Conservation (phyloP, 2,797 vertebrate genomes). For the Pseudochromis fuscus region DNA sequence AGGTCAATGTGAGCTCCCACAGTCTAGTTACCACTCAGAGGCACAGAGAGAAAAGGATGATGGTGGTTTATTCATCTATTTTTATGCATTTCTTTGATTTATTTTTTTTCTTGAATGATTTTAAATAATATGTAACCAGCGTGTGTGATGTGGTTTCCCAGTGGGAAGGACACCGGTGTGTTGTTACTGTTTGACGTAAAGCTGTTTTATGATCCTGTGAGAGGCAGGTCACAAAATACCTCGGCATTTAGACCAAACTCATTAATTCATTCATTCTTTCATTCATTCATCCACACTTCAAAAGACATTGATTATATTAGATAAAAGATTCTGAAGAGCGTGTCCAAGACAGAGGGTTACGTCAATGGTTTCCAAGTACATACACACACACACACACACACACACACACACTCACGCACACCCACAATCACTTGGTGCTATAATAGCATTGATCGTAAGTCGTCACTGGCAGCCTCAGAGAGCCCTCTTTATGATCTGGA, state of each 20-base stretch:
- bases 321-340: conserved; percentile 41
- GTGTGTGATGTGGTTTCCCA: not conserved
- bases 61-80: not conserved
- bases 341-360: conserved; percentile 47
- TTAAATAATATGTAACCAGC: not conserved
- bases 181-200: not conserved
- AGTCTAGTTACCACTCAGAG: not conserved
- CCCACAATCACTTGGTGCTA: conserved; percentile 10
- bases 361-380: conserved; percentile 12
- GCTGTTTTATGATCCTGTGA: not conserved
- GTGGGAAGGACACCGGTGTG: not conserved
- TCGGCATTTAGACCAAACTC: not conserved
- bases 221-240: not conserved
- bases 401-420: not conserved
- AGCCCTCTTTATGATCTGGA: conserved; percentile 30
- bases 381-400: conserved; percentile 1
- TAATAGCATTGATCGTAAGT: conserved; percentile 56
- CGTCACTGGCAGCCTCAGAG: conserved; percentile 34
- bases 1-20: no score
- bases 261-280: not conserved
- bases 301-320: conserved; percentile 51
- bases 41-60: not conserved
- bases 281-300: conserved; percentile 19
- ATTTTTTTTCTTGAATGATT: not conserved
- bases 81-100: not conserved